Evolutionary conservation across 2,797 vertebrate species (phyloP), one percentile per base, ranked within the genome.

Genomic region (Thaleichthys pacificus): DNA sequence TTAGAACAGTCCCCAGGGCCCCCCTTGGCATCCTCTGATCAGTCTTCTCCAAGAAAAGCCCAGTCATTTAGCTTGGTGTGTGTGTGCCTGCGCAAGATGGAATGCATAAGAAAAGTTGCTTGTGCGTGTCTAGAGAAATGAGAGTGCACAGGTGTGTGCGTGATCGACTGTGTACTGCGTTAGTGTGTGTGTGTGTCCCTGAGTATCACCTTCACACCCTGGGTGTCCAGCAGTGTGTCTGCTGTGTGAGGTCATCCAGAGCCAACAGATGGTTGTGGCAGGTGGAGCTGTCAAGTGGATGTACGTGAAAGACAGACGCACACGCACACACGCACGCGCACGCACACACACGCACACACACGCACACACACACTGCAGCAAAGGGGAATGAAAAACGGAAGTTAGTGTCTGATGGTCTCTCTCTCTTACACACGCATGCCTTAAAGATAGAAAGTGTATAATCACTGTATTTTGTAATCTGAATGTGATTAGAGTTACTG

Each of bases 1-100:
- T 70, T 61, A 54, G 49, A 69, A 64, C 71, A 78, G 71, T 58
- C 64, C 66, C 75, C 3, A 21, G 60, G 74, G 70, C 68, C 26
- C 60, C 74, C 32, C 28, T 38, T 32, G 30, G 54, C 56, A 17
- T 61, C n/a, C 28, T 72, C 21, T 0, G 6, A 56, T 21, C 47
- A 28, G 62, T 74, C 38, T 17, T 1, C 22, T 66, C 74, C 38
- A 26, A 14, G 58, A 38, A 3, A 21, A 51, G 65, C 19, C 19
- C 32, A 42, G 62, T 3, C 30, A 65, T 30, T 61, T 12, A 63
- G 9, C 61, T 30, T 12, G 22, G 22, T 19, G 2, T 57, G 61
- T 57, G 61, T n/a, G 61, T 19, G 49, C 19, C 17, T 6, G 0
- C 3, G 5, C 14, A 54, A 2, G 19, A 15, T 3, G 49, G 19